Base-by-base conservation (phyloP, 2,113 vertebrate genomes). In the Forbesichthys agassizii region DNA sequence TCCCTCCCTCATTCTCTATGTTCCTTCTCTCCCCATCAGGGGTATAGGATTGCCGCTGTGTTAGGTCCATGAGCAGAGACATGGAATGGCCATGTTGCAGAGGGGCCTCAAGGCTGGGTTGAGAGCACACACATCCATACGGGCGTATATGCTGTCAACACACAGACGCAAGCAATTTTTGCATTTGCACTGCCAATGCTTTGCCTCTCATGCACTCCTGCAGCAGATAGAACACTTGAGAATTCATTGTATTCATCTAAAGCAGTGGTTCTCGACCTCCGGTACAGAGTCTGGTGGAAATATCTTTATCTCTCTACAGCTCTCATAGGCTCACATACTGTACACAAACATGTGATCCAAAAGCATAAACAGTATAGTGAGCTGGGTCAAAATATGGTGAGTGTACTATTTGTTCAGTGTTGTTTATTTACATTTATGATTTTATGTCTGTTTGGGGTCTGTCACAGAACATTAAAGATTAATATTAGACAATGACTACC, bases 21-120 rank as follows among this genome's bases (percentile, higher is more conserved):
- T 48, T 74, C 42, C 80, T 82, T 75, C 67, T 64, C 73, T 70
- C 63, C 47, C 69, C 61, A 51, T 66, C 58, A n/a, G 74, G 65
- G 78, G 73, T 86, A 79, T 84, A 84, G 77, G 65, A 83, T 81
- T 82, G 81, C 73, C 79, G 84, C 76, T 80, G 84, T 82, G 82
- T 79, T 65, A 12, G 69, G 84, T 80, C 78, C 68, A 74, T 48
- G 66, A 89, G 75, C 67, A 82, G 68, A 74, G 74, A 75, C 69
- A 71, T 77, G 63, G 73, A 57, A 82, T 20, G 20, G 20, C 20
- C 20, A 20, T 20, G 20, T 20, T 20, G 20, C 20, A 20, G 20
- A 20, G 20, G 20, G 81, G 73, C 77, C 72, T 64, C 61, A 71
- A 64, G 61, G 46, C 54, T 68, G n/a, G 59, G 42, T 42, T 33